Evolutionary conservation across 2,888 invertebrate genomes (phyloP).

Genomic region (Chydorus sphaericus): DNA sequence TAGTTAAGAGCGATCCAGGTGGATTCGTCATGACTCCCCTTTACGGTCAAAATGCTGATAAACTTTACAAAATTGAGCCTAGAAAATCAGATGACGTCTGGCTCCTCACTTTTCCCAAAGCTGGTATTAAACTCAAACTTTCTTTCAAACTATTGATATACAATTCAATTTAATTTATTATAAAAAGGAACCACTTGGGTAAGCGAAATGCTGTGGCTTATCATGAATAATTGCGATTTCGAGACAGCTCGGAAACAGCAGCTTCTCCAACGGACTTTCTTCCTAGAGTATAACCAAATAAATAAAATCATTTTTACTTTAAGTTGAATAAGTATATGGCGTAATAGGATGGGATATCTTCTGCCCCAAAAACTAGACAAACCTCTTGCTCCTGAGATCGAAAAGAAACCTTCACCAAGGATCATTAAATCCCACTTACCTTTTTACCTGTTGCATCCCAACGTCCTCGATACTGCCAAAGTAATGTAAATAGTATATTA

Average conservation of each 20-base stretch:
- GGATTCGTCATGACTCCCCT: constrained; percentile 1
- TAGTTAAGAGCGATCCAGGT: constrained; percentile 4
- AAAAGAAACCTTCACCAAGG: constrained; percentile 20
- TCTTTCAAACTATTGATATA: too few species aligned
- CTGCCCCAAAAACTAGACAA: too few species aligned
- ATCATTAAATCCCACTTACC: constrained; percentile 26
- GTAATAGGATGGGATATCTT: too few species aligned
- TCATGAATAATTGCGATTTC: constrained; percentile 24
- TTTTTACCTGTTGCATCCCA: constrained; percentile 22
- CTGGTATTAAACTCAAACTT: constrained; percentile 25
- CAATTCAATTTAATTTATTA: too few species aligned
- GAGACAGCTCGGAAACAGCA: constrained; percentile 26
- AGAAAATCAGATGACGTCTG: constrained; percentile 35
- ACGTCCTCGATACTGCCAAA: constrained; percentile 30
- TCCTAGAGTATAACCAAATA: constrained; percentile 24
- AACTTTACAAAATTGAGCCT: constrained; percentile 30
- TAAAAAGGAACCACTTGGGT: constrained; percentile 32
- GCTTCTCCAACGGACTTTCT: constrained; percentile 29
- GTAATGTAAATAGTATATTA: constrained; percentile 27
- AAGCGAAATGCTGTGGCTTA: constrained; percentile 31
- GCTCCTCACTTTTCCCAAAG: constrained; percentile 28
- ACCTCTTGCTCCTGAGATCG: too few species aligned
- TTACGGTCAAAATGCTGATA: constrained; percentile 32
- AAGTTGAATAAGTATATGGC: too few species aligned
- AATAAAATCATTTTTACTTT: neutral